A percentile compares a stretch with the other conserved stretches of the same genome.
phyloP scores from a whole-genome alignment of 2,113 vertebrate genomes.

The Serilophus lunatus region DNA sequence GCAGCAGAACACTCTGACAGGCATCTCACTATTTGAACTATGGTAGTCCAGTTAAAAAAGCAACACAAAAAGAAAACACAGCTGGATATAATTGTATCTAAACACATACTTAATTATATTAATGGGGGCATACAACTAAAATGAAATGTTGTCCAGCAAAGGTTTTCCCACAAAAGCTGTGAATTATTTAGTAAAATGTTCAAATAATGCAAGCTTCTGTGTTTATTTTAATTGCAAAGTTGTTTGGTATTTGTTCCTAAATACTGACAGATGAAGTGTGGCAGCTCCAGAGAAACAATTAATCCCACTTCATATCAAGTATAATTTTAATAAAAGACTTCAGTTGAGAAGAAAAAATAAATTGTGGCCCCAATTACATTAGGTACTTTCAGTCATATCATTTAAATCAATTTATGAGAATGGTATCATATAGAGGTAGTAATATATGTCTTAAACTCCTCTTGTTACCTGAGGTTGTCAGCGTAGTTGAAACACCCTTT shows the following conservation, averaged over 20 bases:
- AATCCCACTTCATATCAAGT: not conserved
- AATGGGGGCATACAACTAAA: slow-evolving; percentile 15
- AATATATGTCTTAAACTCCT: not conserved
- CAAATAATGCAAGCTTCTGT: not conserved
- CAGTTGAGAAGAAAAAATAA: not conserved
- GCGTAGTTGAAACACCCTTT: not conserved
- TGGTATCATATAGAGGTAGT: not conserved
- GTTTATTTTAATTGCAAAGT: not conserved
- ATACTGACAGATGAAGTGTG: not conserved
- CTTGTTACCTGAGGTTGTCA: not conserved
- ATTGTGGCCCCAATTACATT: not conserved
- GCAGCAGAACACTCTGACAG: slow-evolving; percentile 22
- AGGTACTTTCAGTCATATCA: not conserved
- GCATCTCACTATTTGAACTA: slow-evolving; percentile 28
- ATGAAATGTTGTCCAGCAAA: slow-evolving; percentile 43
- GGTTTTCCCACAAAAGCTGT: slow-evolving; percentile 7
- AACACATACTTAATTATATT: slow-evolving; percentile 46
- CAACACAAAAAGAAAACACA: slow-evolving; percentile 45
- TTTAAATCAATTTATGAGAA: not conserved
- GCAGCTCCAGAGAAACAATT: not conserved
- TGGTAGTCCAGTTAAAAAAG: slow-evolving; percentile 34
- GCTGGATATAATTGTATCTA: slow-evolving; percentile 54
- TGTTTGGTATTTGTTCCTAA: not conserved
- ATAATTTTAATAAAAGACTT: not conserved
- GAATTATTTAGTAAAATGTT: not conserved